These are phyloP conservation scores for Eufriesea mexicana DNA, from an alignment of 1,140 invertebrate species.

Conservation along the genomic window DNA sequence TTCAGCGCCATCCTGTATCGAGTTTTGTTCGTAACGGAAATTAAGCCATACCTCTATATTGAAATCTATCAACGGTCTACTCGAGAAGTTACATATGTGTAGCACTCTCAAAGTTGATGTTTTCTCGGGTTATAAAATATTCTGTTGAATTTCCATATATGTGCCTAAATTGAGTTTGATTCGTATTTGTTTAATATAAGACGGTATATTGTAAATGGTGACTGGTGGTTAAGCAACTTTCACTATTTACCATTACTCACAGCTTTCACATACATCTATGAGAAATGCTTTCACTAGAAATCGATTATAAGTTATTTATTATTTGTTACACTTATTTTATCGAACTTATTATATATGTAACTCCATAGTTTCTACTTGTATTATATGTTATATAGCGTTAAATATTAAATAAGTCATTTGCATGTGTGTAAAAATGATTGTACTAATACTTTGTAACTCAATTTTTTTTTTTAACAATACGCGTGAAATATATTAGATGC, in stretches of 20 bases:
- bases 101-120: too few species aligned
- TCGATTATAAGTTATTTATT: not conserved
- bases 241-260: not conserved
- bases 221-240: conserved; percentile 4
- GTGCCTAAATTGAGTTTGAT: too few species aligned
- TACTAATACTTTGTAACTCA: conserved; percentile 1
- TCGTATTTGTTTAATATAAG: not conserved
- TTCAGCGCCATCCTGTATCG: not conserved
- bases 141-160: not conserved
- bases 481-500: conserved; percentile 1
- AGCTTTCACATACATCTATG: not conserved
- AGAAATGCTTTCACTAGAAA: not conserved
- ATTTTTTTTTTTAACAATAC: not conserved
- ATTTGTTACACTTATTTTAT: not conserved
- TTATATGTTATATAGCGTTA: not conserved
- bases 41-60: not conserved
- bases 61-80: not conserved
- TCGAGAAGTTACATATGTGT: not conserved
- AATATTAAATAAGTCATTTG: not conserved
- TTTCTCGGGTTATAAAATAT: too few species aligned
- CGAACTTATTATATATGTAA: not conserved
- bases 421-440: not conserved
- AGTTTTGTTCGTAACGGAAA: not conserved
- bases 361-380: not conserved
- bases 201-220: not conserved